These are phyloP conservation scores for Choloepus hoffmanni DNA, from an alignment of 2,113 vertebrate genomes.

Conservation along the genomic window DNA sequence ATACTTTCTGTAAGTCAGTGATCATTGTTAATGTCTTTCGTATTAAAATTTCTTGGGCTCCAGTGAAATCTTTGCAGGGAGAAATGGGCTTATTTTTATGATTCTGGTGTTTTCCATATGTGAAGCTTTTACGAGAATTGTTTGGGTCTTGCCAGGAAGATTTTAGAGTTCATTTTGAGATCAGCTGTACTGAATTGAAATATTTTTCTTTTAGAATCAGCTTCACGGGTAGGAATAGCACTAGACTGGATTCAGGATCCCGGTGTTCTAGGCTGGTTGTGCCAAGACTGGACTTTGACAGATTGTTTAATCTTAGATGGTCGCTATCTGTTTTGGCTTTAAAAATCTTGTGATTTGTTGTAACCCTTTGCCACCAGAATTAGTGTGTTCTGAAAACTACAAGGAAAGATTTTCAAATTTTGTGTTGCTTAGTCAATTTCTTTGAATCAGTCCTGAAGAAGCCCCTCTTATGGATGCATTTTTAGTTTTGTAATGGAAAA, in stretches of 20 bases:
- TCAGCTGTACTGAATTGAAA: neutral
- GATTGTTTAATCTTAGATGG: constrained; percentile 10
- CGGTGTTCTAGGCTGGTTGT: neutral
- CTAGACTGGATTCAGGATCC: neutral
- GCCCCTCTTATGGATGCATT: neutral
- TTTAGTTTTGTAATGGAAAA: constrained; percentile 39
- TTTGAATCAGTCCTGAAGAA: constrained; percentile 22
- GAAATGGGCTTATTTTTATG: neutral
- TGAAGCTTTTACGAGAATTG: neutral
- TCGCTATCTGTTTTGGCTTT: neutral
- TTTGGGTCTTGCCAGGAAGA: neutral
- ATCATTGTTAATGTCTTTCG: constrained; percentile 5
- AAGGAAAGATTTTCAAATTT: neutral
- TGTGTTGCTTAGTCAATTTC: neutral
- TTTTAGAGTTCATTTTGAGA: neutral
- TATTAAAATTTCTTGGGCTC: neutral
- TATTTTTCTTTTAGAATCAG: neutral
- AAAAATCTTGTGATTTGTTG: constrained; percentile 35
- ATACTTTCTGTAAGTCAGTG: constrained; percentile 13
- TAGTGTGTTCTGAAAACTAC: constrained; percentile 1
- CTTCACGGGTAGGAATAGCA: neutral
- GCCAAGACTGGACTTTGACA: neutral
- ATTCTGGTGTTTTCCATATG: neutral
- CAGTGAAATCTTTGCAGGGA: constrained; percentile 25
- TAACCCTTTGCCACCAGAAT: neutral